Conservation (phyloP, 2,113 vertebrate species). For the Casuarius casuarius region DNA sequence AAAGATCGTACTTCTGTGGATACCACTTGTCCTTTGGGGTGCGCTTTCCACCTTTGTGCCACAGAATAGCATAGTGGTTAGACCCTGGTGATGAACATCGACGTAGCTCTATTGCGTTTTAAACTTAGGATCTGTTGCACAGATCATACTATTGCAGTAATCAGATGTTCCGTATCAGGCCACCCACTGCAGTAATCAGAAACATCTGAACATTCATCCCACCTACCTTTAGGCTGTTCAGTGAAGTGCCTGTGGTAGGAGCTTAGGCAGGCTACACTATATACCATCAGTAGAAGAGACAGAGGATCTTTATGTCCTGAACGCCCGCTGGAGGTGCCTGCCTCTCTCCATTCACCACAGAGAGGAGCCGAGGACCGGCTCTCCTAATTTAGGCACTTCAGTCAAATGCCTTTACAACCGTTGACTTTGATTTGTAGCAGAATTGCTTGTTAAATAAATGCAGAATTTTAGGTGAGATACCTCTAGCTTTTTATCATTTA, state of each 20-base stretch:
- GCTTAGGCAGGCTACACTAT: fast-evolving
- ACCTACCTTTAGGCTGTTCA: background rate
- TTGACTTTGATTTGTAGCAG: background rate
- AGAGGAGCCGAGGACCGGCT: background rate
- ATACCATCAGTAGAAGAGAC: background rate
- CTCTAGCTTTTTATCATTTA: background rate
- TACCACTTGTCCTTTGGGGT: background rate
- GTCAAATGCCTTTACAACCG: background rate
- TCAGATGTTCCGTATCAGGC: background rate
- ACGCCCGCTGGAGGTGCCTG: background rate
- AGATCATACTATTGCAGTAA: background rate
- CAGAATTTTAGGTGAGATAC: background rate
- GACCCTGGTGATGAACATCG: background rate
- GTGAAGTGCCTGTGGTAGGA: no score
- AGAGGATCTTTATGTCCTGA: background rate
- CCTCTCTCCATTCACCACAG: background rate
- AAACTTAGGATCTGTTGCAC: background rate
- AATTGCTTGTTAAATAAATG: background rate
- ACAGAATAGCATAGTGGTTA: background rate
- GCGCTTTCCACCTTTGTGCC: background rate
- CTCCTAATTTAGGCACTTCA: fast-evolving
- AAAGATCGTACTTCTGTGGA: background rate
- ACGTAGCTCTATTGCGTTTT: background rate
- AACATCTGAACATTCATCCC: background rate
- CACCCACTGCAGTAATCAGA: background rate